Evolutionary conservation across 2,797 vertebrate genomes (phyloP), one percentile per base, ranked within the genome.

Genomic region (Orientallactaga sibirica): DNA sequence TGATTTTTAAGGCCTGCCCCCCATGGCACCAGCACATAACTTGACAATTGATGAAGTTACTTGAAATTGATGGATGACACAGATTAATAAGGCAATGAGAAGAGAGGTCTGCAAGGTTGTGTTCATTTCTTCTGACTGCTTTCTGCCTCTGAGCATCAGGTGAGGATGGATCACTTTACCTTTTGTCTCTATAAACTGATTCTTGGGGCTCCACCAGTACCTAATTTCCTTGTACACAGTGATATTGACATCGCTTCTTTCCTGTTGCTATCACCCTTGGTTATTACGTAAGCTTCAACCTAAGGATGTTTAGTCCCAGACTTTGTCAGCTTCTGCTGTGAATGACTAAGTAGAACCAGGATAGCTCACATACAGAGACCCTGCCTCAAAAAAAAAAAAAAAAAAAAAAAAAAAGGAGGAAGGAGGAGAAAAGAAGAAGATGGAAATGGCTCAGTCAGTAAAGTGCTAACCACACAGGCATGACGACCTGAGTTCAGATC

Each of bases 261-360:
- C 67, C 77, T 61, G 52, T 88, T 88, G 66, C 48, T 71, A 5
- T 48, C 73, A 66, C 58, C 19, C 58, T 93, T 52, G 5, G 43
- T 92, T 86, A 64, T 91, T 91, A 82, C 74, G 74, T 89, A 93
- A 91, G 5, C 9, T 48, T 24, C 22, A 20, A 43, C 12, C 2
- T 58, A 80, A 48, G 14, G 7, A 25, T 67, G 19, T 88, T 96
- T 88, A 86, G 88, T 79, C 52, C 74, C 37, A 82, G 62, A 82
- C 61, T 87, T 71, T 74, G 9, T 68, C 80, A 33, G 62, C 29
- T 92, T 91, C 71, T 90, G 75, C 70, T 76, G 5, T 71, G 75
- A 90, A 41, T 84, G 33, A 62, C 43, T 29, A 20, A 43, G 19
- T 68, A 52, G 82, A 79, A 91, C 85, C 37, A 89, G 62, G 4